A percentile compares a stretch with the other conserved stretches of the same genome.
Evolutionary conservation across 37 sponge, comb jelly and placozoan species (phyloP).

Genomic region (Theonella swinhoei): DNA sequence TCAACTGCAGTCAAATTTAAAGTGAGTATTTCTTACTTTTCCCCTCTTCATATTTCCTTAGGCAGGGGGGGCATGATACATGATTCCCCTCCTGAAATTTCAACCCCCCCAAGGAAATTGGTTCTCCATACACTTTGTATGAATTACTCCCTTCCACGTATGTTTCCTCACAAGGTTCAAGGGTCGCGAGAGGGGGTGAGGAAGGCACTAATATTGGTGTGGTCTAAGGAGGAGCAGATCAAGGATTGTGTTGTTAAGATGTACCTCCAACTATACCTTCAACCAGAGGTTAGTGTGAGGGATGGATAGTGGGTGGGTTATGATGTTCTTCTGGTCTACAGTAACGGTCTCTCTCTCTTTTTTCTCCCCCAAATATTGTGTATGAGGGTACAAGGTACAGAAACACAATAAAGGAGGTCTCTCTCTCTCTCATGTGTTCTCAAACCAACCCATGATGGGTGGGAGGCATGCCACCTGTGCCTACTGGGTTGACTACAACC

Average conservation of each 20-base stretch:
- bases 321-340: too few species aligned
- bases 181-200: conserved; percentile 57
- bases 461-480: too few species aligned
- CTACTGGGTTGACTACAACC: too few species aligned
- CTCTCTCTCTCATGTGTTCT: too few species aligned
- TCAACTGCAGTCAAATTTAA: conserved; percentile 62
- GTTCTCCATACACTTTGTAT: too few species aligned
- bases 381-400: not conserved
- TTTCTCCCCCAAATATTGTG: not conserved
- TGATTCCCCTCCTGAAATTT: too few species aligned
- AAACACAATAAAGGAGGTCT: too few species aligned
- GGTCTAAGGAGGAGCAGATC: conserved; percentile 73
- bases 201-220: conserved; percentile 80
- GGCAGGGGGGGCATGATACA: too few species aligned
- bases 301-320: too few species aligned
- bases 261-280: conserved; percentile 82
- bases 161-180: conserved; percentile 5
- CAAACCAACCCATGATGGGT: too few species aligned
- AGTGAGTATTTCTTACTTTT: conserved; percentile 1
- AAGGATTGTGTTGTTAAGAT: conserved; percentile 54
- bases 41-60: too few species aligned
- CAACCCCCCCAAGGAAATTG: too few species aligned
- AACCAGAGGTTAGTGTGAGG: conserved; percentile 21
- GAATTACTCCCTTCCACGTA: not conserved
- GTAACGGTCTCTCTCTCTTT: not conserved